Conservation (phyloP, 2,888 invertebrate species). For the Acanthosoma haemorrhoidale region DNA sequence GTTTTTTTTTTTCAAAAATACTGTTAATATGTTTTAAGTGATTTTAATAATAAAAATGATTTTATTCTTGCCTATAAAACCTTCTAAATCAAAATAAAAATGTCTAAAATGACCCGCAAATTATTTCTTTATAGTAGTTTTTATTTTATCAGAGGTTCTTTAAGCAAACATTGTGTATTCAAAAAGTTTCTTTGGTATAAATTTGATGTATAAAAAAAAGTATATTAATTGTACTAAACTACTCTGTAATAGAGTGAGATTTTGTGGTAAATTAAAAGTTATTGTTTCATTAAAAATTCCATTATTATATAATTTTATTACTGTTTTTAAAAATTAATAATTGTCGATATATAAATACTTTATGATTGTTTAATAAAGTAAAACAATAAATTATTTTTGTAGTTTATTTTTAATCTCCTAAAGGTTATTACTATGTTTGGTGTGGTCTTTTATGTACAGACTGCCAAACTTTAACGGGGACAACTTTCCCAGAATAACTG, state of each 20-base stretch:
- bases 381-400: constrained; percentile 12
- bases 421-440: neutral
- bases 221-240: neutral
- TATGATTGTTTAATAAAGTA: constrained; percentile 8
- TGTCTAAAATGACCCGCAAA: neutral
- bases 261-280: neutral
- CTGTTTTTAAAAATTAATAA: constrained; percentile 12
- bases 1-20: neutral
- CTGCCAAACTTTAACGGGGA: no score
- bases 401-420: neutral
- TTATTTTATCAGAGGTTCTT: neutral
- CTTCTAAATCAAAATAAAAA: neutral
- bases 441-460: no score
- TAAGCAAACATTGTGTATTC: neutral
- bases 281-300: neutral
- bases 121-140: neutral
- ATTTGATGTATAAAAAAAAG: neutral
- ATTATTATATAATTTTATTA: constrained; percentile 2
- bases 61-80: neutral
- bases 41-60: neutral
- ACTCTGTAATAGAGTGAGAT: no score
- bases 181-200: constrained; percentile 10
- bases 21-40: neutral
- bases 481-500: no score
- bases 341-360: constrained; percentile 10